A percentile compares a stretch with the other conserved stretches of the same genome.
Evolutionary conservation across 2,113 vertebrate genomes (phyloP).

Genomic region (Pelecanus crispus): DNA sequence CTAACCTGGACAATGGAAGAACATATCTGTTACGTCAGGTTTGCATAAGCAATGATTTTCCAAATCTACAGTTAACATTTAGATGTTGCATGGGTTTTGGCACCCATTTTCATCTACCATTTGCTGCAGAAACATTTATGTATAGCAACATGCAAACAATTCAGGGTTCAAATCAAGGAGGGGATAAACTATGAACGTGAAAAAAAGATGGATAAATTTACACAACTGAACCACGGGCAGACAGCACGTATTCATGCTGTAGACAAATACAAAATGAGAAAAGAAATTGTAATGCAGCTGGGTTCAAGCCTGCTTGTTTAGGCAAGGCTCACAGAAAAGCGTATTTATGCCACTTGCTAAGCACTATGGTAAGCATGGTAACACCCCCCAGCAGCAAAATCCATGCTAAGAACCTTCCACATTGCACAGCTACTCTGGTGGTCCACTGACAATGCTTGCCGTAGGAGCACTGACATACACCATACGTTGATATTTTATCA

Average conservation of each 20-base stretch:
- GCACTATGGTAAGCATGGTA: neutral
- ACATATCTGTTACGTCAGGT: neutral
- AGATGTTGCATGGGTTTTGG: neutral
- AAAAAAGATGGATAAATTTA: neutral
- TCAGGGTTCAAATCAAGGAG: neutral
- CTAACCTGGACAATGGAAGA: neutral
- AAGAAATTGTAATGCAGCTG: neutral
- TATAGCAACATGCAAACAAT: neutral
- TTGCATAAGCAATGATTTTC: neutral
- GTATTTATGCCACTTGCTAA: neutral
- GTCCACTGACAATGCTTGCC: fast-evolving
- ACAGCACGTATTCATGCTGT: neutral
- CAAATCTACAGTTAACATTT: slow-evolving; percentile 16
- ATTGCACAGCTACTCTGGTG: neutral
- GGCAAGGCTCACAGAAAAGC: neutral
- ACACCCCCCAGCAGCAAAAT: neutral
- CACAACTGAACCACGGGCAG: neutral
- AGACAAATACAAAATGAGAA: neutral
- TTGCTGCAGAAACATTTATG: neutral
- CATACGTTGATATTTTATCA: fast-evolving
- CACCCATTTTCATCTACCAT: neutral
- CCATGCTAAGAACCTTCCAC: neutral
- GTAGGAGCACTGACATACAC: neutral
- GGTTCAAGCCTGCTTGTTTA: neutral
- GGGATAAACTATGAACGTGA: neutral